Evolutionary conservation across 2,797 vertebrate genomes (phyloP).

Genomic region (Alcedo atthis): DNA sequence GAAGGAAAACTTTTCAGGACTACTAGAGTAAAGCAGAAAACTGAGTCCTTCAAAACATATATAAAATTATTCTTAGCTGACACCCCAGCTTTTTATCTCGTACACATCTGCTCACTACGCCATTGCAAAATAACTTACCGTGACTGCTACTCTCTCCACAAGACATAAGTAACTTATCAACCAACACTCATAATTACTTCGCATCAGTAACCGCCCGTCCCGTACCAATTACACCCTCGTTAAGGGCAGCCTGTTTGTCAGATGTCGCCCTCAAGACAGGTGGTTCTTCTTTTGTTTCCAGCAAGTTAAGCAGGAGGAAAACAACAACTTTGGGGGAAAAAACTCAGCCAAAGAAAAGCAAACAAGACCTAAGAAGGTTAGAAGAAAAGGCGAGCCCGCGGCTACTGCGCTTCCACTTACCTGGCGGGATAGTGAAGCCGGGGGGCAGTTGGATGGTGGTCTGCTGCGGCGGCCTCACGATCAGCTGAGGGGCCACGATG

Average conservation of each 20-base stretch:
- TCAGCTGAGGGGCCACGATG: constrained; percentile 86
- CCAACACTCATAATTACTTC: background rate
- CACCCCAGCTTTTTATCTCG: background rate
- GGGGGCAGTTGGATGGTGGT: constrained; percentile 89
- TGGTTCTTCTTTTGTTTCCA: background rate
- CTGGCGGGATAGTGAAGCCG: constrained; percentile 89
- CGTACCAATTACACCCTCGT: background rate
- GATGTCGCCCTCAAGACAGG: background rate
- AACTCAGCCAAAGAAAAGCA: background rate
- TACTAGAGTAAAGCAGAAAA: background rate
- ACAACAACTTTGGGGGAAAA: background rate
- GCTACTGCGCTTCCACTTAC: constrained; percentile 72
- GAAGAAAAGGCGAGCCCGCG: background rate
- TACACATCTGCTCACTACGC: background rate
- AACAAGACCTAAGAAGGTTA: background rate
- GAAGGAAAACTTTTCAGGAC: background rate
- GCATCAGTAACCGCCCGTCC: background rate
- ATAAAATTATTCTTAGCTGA: rapidly evolving
- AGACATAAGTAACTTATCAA: background rate
- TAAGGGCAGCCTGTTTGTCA: background rate
- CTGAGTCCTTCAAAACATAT: rapidly evolving
- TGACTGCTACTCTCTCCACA: background rate
- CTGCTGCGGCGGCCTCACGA: constrained; percentile 87
- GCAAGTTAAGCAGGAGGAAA: background rate
- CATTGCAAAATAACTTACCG: background rate